Evolutionary conservation across 2,113 vertebrate genomes (phyloP).

Genomic region (Bombycilla garrulus): DNA sequence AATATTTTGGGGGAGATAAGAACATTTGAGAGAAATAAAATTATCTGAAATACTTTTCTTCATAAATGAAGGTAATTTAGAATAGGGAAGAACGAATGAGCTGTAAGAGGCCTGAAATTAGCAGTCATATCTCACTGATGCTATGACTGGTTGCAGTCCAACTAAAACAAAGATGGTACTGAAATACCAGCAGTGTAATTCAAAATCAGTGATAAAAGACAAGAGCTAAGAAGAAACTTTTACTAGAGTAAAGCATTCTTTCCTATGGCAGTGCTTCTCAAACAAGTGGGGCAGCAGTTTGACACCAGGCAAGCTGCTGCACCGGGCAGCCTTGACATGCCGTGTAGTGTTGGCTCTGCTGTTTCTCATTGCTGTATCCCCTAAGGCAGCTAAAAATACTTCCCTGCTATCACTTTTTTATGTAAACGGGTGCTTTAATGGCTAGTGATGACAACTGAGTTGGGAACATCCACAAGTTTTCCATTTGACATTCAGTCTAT

Average conservation of each 20-base stretch:
- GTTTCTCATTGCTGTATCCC: background rate
- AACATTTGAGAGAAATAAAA: background rate
- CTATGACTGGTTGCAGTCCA: background rate
- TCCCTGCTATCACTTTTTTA: background rate
- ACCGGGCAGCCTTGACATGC: fast-evolving
- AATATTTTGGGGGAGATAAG: background rate
- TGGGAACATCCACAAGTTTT: background rate
- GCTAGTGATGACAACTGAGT: background rate
- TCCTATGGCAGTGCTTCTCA: background rate
- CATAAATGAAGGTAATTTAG: background rate
- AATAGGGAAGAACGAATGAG: background rate
- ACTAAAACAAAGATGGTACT: background rate
- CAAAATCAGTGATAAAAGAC: background rate
- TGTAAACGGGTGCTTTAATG: background rate
- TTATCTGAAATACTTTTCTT: background rate
- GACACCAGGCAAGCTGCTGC: background rate
- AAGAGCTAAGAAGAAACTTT: background rate
- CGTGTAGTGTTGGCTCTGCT: fast-evolving
- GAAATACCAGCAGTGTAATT: background rate
- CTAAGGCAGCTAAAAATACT: background rate
- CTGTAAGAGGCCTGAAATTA: background rate
- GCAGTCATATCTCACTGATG: background rate
- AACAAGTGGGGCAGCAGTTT: background rate
- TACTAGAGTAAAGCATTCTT: background rate
- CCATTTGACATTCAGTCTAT: background rate